Evolutionary conservation across 2,113 vertebrate species (phyloP), one percentile per base, ranked within the genome.

Genomic region (Microcebus jonahi): DNA sequence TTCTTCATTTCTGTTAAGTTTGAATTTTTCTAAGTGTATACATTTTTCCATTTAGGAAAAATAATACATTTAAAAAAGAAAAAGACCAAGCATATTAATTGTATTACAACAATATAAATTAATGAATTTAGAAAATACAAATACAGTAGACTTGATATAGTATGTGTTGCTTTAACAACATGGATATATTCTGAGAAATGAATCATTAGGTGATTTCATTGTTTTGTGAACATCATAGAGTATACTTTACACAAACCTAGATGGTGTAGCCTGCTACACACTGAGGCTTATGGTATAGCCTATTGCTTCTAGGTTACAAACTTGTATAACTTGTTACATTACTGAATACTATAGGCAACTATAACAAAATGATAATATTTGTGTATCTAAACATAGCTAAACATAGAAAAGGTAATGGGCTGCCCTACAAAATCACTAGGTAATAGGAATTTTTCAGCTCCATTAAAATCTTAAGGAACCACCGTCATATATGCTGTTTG

Each of bases 51-150:
- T 77, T 57, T 80, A 91, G 73, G 65, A 65, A 92, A 90, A 87
- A 25, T 23, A 75, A 31, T 68, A 53, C 53, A 77, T 92, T 71
- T 65, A 80, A 82, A 70, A 79, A 53, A 36, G 29, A 75, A 93
- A 87, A 94, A 25, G 8, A 63, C 18, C 20, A 90, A 84, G 1
- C 15, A 6, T 55, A 20, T 84, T 55, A 75, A 92, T 71, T 77
- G 27, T 2, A 36, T 27, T 48, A 31, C 11, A 81, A 3, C 70
- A 93, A 57, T 27, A 95, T 48, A 91, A 90, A 88, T 87, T 82
- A 90, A 81, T 87, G 70, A 92, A 71, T 96, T 96, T 93, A 45
- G n/a, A 92, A 92, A 91, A 67, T 21, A 67, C 13, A 84, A 76
- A 59, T 34, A 71, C 34, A 75, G 17, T 50, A 65, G 39, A 61